Base-by-base conservation (phyloP, 2,797 vertebrate species). In the Sitta carolinensis region DNA sequence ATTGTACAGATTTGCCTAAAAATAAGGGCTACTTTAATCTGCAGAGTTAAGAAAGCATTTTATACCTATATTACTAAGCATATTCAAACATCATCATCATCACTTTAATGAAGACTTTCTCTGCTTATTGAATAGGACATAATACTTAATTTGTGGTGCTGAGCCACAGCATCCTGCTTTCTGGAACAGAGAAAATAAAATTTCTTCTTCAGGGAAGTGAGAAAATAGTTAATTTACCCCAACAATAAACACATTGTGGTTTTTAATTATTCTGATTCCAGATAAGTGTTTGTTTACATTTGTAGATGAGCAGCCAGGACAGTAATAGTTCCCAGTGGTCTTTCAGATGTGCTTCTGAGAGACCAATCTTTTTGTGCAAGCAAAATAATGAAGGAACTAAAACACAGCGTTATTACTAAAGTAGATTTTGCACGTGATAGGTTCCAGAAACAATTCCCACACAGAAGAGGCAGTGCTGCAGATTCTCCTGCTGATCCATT, bases 361-460 rank as follows among this genome's bases (percentile, higher is more conserved):
- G 55, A 82, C 48, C 42, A 58, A 10, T 59, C 48, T 30, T 82
- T 55, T 12, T 30, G 40, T 45, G 32, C 54, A 54, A 81, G 30
- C 25, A 70, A 67, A 92, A 67, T 74, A 90, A 73, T 0, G 0
- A 92, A 64, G 38, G 61, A 91, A 83, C 34, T 80, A 74, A 94
- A 59, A 8, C 25, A 52, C 64, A 43, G 57, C 4, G 5, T 58
- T 73, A 42, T 47, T 58, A 43, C 3, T 2, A 6, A 83, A 73
- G 58, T 55, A 55, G 69, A 45, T 86, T 93, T 90, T 88, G 66
- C 63, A 48, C 7, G 1, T 14, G 34, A 66, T 30, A 66, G 27
- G 83, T 91, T 84, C 83, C 83, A 96, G 73, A 84, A 93, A 42
- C 7, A 2, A 90, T 81, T 52, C 73, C 85, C 70, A 66, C 87